These are phyloP conservation scores for Alentia gelatinosa DNA, from an alignment of 2,888 invertebrate genomes.

Conservation along the genomic window DNA sequence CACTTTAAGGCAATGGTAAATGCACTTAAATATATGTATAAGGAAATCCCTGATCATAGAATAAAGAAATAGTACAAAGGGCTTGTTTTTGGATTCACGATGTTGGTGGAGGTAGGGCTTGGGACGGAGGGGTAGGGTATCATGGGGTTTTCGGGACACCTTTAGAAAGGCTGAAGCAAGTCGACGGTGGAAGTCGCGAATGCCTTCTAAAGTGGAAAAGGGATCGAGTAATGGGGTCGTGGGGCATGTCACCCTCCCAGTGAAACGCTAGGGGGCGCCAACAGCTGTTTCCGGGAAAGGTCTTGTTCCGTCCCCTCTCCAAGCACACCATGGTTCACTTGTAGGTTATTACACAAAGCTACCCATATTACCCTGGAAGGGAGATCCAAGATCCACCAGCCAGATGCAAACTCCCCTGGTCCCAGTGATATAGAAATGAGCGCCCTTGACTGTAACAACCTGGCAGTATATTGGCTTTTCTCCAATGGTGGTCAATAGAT, in stretches of 20 bases:
- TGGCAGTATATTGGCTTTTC: no score
- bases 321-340: not conserved
- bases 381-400: not conserved
- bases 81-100: no score
- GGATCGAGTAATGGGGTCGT: conserved; percentile 2
- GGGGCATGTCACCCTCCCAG: not conserved
- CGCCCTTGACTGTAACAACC: no score
- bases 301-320: not conserved
- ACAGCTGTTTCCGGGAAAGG: not conserved
- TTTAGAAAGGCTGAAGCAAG: no score
- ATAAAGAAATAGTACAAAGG: no score
- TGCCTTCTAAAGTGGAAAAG: not conserved
- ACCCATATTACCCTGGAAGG: not conserved
- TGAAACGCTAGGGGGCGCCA: not conserved
- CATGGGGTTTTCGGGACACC: no score
- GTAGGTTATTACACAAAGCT: not conserved
- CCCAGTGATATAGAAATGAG: not conserved
- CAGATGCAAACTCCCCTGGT: not conserved
- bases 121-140: not conserved
- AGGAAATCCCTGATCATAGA: no score
- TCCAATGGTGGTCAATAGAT: no score
- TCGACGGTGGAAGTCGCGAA: no score
- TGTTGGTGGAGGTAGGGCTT: not conserved
- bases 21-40: no score
- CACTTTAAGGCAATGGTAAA: no score